These are phyloP conservation scores for Helarctos malayanus DNA, from an alignment of 2,797 vertebrate species.

Conservation along the genomic window DNA sequence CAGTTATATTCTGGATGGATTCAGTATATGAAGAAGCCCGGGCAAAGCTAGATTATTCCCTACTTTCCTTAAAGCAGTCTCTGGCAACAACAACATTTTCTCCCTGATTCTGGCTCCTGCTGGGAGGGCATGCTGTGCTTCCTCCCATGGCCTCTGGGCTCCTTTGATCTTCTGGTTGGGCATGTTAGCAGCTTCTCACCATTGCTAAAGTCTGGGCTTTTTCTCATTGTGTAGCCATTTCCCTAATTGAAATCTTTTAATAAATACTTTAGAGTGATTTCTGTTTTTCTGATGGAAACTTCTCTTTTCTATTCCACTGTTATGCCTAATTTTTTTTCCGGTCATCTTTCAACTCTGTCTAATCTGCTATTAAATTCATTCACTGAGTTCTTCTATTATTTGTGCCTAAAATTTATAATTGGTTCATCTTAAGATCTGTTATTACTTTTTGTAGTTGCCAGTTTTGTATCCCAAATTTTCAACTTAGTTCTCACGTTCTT, in stretches of 20 bases:
- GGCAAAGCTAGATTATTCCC: not conserved
- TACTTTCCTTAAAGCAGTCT: not conserved
- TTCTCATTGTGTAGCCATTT: not conserved
- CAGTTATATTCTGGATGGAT: not conserved
- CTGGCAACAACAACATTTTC: too few species aligned
- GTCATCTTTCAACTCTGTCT: not conserved
- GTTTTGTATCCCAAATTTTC: not conserved
- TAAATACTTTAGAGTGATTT: not conserved
- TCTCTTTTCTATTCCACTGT: not conserved
- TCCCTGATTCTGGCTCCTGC: not conserved
- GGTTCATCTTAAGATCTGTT: not conserved
- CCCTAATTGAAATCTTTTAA: not conserved
- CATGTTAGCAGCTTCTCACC: not conserved
- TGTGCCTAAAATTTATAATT: not conserved
- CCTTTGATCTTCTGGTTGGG: not conserved
- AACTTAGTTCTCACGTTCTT: not conserved
- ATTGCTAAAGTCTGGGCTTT: not conserved
- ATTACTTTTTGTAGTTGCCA: not conserved
- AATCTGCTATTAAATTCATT: not conserved
- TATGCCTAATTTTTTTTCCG: not conserved
- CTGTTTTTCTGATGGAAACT: not conserved
- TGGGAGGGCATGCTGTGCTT: not conserved
- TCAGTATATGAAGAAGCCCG: not conserved
- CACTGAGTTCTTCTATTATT: not conserved
- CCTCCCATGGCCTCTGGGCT: too few species aligned